Conservation (phyloP, 64 coral and sea anemone species). For the Catalaphyllia jardinei region DNA sequence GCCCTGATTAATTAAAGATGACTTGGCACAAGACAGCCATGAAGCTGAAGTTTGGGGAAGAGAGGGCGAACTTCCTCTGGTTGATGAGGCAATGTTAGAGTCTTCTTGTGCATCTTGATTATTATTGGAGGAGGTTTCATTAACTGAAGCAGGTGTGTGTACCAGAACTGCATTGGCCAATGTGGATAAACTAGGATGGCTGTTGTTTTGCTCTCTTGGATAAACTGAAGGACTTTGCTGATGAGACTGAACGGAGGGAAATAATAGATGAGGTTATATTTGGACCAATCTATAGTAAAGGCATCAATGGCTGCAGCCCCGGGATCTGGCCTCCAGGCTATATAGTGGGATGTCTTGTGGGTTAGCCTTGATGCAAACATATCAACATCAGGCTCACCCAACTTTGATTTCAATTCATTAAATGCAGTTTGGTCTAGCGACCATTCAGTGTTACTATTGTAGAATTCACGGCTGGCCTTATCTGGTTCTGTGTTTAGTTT, state of each 20-base stretch:
- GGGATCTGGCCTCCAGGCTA: constrained; percentile 55
- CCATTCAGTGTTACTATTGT: constrained; percentile 59
- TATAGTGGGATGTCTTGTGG: constrained; percentile 29
- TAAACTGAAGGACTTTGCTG: constrained; percentile 55
- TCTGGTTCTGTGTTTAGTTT: constrained; percentile 57
- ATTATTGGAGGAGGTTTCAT: constrained; percentile 21
- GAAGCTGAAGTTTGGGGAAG: constrained; percentile 59
- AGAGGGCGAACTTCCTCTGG: constrained; percentile 51
- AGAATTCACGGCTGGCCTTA: constrained; percentile 43
- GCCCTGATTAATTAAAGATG: constrained; percentile 21
- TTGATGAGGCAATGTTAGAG: constrained; percentile 35
- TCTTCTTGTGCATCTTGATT: constrained; percentile 35
- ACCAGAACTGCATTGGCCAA: constrained; percentile 71
- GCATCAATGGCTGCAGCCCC: constrained; percentile 53
- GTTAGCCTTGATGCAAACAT: constrained; percentile 62
- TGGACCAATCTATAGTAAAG: constrained; percentile 44
- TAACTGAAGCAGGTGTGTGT: constrained; percentile 32
- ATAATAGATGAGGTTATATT: constrained; percentile 45
- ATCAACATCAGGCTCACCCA: constrained; percentile 38
- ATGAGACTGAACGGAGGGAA: constrained; percentile 61
- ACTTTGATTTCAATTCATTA: constrained; percentile 6
- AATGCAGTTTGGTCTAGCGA: constrained; percentile 24
- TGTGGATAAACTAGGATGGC: constrained; percentile 47
- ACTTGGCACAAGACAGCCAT: constrained; percentile 64
- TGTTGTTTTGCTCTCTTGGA: constrained; percentile 16